phyloP scores from a whole-genome alignment of 2,113 vertebrate species.

The Xenopus laevis region DNA sequence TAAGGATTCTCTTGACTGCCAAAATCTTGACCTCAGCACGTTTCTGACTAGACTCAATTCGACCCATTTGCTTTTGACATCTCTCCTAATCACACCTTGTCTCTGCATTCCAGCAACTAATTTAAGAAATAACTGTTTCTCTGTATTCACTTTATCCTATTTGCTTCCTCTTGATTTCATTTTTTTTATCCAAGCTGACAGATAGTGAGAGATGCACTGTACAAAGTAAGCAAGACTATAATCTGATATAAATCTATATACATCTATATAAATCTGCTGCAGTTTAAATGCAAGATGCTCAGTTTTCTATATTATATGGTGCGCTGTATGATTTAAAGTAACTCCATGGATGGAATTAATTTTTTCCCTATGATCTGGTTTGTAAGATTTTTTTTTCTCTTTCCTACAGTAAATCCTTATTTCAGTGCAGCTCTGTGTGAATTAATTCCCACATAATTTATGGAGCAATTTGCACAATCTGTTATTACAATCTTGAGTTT shows the following conservation, averaged over 20 bases:
- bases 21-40: too few relatives aligned
- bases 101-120: too few relatives aligned
- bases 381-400: slow-evolving; percentile 13
- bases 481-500: slow-evolving; percentile 42
- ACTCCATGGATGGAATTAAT: neutral
- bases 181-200: too few relatives aligned
- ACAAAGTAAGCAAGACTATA: neutral
- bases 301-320: neutral
- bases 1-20: too few relatives aligned
- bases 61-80: too few relatives aligned
- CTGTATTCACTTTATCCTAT: too few relatives aligned
- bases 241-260: neutral
- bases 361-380: neutral
- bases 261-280: neutral
- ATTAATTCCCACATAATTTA: slow-evolving; percentile 37
- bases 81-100: too few relatives aligned
- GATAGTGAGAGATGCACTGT: too few relatives aligned
- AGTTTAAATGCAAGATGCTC: neutral
- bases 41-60: too few relatives aligned
- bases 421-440: slow-evolving; percentile 14
- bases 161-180: too few relatives aligned
- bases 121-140: too few relatives aligned
- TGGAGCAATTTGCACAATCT: slow-evolving; percentile 44
- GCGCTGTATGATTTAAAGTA: neutral
- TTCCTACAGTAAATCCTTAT: slow-evolving; percentile 5